A percentile compares a stretch with the other conserved stretches of the same genome.
Conservation (phyloP, 1,140 invertebrate genomes). For the Pseudachorutes palmiensis region DNA sequence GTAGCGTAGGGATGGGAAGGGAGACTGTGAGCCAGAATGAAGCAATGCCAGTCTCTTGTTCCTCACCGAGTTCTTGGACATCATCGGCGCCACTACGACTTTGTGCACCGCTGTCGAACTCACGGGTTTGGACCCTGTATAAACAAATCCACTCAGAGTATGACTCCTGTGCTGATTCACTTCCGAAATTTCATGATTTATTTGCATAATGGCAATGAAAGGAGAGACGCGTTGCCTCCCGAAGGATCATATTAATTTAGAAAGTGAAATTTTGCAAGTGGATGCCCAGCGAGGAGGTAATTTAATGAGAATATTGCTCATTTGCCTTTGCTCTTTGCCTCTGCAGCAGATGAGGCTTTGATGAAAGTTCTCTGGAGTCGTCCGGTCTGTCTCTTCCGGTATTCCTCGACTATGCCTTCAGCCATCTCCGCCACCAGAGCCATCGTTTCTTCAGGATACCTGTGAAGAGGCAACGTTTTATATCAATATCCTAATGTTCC, state of each 20-base stretch:
- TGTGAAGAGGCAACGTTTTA: no score
- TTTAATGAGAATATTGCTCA: slow-evolving; percentile 12
- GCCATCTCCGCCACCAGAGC: slow-evolving; percentile 61
- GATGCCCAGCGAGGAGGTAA: background rate
- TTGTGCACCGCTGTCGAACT: no score
- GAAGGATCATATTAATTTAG: no score
- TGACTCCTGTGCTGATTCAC: no score
- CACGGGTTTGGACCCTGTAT: no score
- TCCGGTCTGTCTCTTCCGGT: slow-evolving; percentile 55
- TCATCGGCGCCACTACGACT: no score
- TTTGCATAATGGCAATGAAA: no score
- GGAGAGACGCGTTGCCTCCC: no score
- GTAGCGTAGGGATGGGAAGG: background rate
- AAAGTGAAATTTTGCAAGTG: slow-evolving; percentile 17
- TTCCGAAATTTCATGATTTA: no score
- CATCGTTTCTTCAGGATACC: slow-evolving; percentile 74
- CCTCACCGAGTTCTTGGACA: background rate
- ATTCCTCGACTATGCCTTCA: slow-evolving; percentile 58
- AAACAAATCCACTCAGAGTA: no score
- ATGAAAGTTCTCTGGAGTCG: slow-evolving; percentile 68
- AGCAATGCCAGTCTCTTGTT: no score
- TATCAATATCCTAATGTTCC: background rate
- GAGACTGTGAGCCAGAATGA: slow-evolving; percentile 13
- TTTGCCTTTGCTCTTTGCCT: slow-evolving; percentile 10
- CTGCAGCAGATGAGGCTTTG: slow-evolving; percentile 64